Base-by-base conservation (phyloP, 2,888 invertebrate genomes). In the Hirudinaria manillensis region DNA sequence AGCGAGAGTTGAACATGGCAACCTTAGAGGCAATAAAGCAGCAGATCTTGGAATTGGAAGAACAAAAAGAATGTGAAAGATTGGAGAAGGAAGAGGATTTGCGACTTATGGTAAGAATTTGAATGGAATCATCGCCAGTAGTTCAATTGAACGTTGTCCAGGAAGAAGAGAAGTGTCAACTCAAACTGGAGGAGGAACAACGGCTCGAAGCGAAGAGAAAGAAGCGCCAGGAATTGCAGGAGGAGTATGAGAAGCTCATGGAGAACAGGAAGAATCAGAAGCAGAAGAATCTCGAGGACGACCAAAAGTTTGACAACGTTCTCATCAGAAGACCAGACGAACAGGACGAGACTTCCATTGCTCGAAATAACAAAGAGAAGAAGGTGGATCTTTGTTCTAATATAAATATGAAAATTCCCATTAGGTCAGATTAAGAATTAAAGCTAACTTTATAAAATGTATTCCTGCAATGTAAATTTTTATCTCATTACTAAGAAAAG, bases 31-130 rank as follows among this genome's bases (percentile, higher is more conserved):
- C 83, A 3, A 80, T 85, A 16, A 81, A 82, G 71, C 80, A 81
- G 76, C 85, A 85, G 80, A 84, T 83, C 82, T 83, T 83, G 24
- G 84, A 83, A 4, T 78, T 84, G 32, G 83, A 83, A 75, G 81
- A 79, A 10, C 79, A 83, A 78, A 83, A 83, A 76, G 80, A 83
- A 68, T 82, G 82, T 70, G 83, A 82, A 32, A 78, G 79, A 67
- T 78, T 78, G 72, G 80, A 84, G n/a, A 83, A 82, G 77, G 81
- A 80, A 55, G 84, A 85, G 76, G 84, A 85, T 77, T 83, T 82
- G 24, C 80, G 81, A 72, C 79, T 84, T 10, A 75, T 84, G 81
- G 84, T 84, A 70, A 77, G 75, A 65, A 1, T 29, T 65, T 29
- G 65, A 27, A 19, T 19, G 16, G 65, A 27, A 65, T 29, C 27